A percentile compares a stretch with the other conserved stretches of the same genome.
Evolutionary conservation across 2,113 vertebrate genomes (phyloP).

Genomic region (Trogon surrucura): DNA sequence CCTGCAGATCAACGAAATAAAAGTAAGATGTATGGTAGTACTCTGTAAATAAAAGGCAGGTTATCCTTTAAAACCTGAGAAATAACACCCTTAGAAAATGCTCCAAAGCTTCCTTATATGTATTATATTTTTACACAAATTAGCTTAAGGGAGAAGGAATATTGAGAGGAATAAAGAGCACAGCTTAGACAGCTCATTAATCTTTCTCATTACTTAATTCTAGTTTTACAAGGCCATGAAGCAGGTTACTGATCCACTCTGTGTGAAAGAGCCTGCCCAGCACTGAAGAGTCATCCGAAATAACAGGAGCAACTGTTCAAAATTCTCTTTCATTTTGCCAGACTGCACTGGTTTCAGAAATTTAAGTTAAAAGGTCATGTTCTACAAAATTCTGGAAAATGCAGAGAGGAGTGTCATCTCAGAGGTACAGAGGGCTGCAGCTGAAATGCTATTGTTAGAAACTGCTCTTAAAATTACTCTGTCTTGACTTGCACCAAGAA

Average conservation of each 20-base stretch:
- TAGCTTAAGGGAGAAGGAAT: not conserved
- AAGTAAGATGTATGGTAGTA: not conserved
- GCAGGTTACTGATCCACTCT: not conserved
- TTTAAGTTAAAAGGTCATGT: not conserved
- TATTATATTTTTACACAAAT: conserved; percentile 8
- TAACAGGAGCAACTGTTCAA: not conserved
- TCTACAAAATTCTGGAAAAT: not conserved
- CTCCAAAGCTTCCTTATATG: not conserved
- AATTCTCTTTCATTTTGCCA: not conserved
- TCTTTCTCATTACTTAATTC: conserved; percentile 48
- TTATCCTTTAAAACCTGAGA: not conserved
- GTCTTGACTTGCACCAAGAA: conserved; percentile 55
- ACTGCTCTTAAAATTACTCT: not conserved
- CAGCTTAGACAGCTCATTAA: conserved; percentile 27
- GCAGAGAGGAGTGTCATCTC: not conserved
- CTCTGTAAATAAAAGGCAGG: not conserved
- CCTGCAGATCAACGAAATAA: not conserved
- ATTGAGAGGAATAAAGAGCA: not conserved
- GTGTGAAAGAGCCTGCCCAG: not conserved
- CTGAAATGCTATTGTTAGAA: conserved; percentile 48
- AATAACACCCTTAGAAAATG: not conserved
- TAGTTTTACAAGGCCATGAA: not conserved
- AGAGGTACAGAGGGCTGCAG: not conserved
- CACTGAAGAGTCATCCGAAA: not conserved
- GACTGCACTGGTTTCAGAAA: not conserved